These are phyloP conservation scores for Drosophila mettleri DNA, from an alignment of 2,888 invertebrate species.

Conservation along the genomic window DNA sequence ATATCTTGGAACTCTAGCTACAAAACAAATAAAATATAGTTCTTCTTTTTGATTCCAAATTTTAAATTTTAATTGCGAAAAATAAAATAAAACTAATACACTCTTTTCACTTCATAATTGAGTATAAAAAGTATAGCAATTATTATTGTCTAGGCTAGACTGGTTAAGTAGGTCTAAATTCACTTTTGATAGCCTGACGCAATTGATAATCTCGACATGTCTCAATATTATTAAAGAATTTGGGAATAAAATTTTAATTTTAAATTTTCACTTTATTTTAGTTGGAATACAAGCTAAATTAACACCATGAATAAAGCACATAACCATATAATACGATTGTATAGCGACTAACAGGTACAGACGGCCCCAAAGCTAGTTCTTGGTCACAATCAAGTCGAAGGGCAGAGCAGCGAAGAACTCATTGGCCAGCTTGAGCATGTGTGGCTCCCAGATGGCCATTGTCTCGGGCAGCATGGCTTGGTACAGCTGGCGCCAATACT, in stretches of 20 bases:
- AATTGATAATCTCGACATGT: not conserved
- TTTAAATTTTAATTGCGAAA: no score
- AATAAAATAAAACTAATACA: no score
- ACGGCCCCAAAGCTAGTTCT: constrained; percentile 55
- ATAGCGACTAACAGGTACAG: constrained; percentile 13
- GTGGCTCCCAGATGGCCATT: constrained; percentile 82
- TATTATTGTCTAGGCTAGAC: not conserved
- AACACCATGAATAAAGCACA: constrained; percentile 33
- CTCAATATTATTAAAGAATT: not conserved
- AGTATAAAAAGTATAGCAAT: no score
- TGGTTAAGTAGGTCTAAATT: not conserved
- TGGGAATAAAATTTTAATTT: not conserved
- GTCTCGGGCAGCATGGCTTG: constrained; percentile 85
- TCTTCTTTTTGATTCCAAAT: no score
- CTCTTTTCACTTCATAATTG: no score
- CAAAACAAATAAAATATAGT: no score
- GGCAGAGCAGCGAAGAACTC: constrained; percentile 83
- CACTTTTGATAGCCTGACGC: not conserved
- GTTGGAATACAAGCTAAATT: constrained; percentile 45
- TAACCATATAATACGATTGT: constrained; percentile 16
- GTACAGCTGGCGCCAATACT: constrained; percentile 87
- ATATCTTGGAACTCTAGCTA: no score
- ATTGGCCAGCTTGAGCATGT: constrained; percentile 78
- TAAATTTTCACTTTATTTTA: constrained; percentile 25
- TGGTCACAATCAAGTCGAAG: constrained; percentile 80